These are phyloP conservation scores for Chrysolina americana DNA, from an alignment of 2,888 invertebrate genomes.

Conservation along the genomic window DNA sequence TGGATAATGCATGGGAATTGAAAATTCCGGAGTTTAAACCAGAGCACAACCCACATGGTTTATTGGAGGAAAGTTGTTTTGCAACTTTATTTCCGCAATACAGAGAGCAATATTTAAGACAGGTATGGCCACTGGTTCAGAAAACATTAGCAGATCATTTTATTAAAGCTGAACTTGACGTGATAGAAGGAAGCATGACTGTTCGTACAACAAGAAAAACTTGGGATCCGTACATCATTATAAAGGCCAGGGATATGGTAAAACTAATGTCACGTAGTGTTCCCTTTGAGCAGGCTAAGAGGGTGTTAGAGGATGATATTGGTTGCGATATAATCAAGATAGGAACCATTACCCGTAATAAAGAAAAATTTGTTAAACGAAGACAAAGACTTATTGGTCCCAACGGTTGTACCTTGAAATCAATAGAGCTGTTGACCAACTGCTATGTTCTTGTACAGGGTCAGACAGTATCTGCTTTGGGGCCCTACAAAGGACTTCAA, in stretches of 20 bases:
- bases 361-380: conserved; percentile 95
- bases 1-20: conserved; percentile 89
- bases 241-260: conserved; percentile 97
- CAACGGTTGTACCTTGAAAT: conserved; percentile 97
- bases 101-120: conserved; percentile 93
- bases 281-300: conserved; percentile 94
- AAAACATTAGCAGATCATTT: conserved; percentile 85
- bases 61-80: conserved; percentile 95
- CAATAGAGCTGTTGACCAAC: conserved; percentile 94
- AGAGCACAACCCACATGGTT: conserved; percentile 90
- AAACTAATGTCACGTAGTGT: conserved; percentile 96
- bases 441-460: conserved; percentile 98
- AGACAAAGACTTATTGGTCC: conserved; percentile 96
- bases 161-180: conserved; percentile 90
- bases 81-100: conserved; percentile 98
- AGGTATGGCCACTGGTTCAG: conserved; percentile 96
- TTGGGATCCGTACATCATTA: conserved; percentile 97
- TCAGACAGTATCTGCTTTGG: conserved; percentile 96
- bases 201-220: conserved; percentile 96
- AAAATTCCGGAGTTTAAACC: conserved; percentile 90
- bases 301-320: conserved; percentile 90
- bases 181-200: conserved; percentile 94
- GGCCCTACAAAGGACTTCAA: conserved; percentile 92
- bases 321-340: conserved; percentile 98
- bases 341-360: conserved; percentile 89